Evolutionary conservation across 2,888 invertebrate genomes (phyloP).

Genomic region (Blomia tropicalis): DNA sequence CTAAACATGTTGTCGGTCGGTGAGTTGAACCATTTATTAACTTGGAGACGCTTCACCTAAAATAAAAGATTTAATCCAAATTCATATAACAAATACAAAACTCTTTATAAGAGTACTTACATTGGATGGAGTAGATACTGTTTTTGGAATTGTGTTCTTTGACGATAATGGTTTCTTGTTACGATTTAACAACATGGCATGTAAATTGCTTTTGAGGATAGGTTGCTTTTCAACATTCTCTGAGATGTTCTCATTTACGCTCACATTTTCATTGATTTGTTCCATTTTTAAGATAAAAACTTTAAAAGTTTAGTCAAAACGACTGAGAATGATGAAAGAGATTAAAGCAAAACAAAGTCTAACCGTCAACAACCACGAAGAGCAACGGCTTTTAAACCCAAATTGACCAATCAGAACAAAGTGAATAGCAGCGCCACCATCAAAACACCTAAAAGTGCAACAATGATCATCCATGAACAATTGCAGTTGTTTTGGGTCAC

Average conservation of each 20-base stretch:
- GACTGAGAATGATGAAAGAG: no score
- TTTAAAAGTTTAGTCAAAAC: no score
- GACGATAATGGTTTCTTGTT: constrained; percentile 2
- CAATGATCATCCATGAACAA: no score
- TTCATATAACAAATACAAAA: not conserved
- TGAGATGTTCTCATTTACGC: not conserved
- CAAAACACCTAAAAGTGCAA: no score
- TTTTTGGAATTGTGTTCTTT: not conserved
- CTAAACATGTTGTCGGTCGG: constrained; percentile 19
- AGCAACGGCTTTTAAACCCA: no score
- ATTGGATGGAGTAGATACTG: constrained; percentile 2
- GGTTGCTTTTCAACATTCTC: not conserved
- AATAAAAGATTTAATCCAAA: not conserved
- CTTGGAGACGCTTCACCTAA: constrained; percentile 18
- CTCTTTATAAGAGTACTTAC: not conserved
- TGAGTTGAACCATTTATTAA: constrained; percentile 23
- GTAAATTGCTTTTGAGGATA: not conserved
- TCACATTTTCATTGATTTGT: no score
- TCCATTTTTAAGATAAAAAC: no score
- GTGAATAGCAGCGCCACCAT: no score
- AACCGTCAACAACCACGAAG: no score
- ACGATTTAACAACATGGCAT: not conserved
- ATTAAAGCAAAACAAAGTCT: no score
- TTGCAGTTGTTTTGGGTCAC: no score
- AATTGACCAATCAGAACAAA: no score